Base-by-base conservation (phyloP, 2,888 invertebrate genomes). In the Tachystola acroxantha region DNA sequence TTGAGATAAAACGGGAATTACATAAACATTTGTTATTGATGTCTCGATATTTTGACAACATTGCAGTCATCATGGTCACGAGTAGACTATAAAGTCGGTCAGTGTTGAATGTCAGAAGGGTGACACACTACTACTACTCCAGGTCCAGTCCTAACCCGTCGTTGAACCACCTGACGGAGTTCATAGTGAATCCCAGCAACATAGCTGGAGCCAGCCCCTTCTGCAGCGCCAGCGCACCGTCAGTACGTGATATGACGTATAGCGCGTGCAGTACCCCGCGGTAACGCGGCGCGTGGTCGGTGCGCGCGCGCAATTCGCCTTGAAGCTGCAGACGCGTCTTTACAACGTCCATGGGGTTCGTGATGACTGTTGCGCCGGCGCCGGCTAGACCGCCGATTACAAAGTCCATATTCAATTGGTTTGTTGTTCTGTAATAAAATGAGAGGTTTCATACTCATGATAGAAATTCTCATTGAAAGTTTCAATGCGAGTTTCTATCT, bases 291-390 rank as follows among this genome's bases (percentile, higher is more conserved):
- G 56, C 73, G 42, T 38, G 92, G 88, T 62, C 89, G 6, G 48
- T 57, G 37, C 68, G 89, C 0, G 92, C 89, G 49, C 89, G 88
- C 30, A 95, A 65, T 68, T 95, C 92, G 1, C 92, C 92, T 71
- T 97, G 96, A 2, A 97, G 84, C 67, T 97, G 96, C 65, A 96
- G 89, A 0, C 96, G 88, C n/a, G 94, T 96, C 81, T 96, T 96
- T 11, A 96, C 79, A 4, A 96, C 96, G 72, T 97, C 96, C 60
- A 96, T 88, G 0, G 96, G 97, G 68, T 97, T 96, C 4, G 95
- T 94, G 56, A 96, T 91, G 34, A 94, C 81, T 0, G 94, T 93
- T 0, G 95, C 94, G 7, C 92, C 91, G 9, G 92, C 91, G 3
- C 94, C 94, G 10, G 93, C 91, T 3, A 90, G 53, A 0, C 90